A percentile compares a stretch with the other conserved stretches of the same genome.
These are phyloP conservation scores for Drosophila niveifrons DNA, from an alignment of 2,888 invertebrate genomes.

Conservation along the genomic window DNA sequence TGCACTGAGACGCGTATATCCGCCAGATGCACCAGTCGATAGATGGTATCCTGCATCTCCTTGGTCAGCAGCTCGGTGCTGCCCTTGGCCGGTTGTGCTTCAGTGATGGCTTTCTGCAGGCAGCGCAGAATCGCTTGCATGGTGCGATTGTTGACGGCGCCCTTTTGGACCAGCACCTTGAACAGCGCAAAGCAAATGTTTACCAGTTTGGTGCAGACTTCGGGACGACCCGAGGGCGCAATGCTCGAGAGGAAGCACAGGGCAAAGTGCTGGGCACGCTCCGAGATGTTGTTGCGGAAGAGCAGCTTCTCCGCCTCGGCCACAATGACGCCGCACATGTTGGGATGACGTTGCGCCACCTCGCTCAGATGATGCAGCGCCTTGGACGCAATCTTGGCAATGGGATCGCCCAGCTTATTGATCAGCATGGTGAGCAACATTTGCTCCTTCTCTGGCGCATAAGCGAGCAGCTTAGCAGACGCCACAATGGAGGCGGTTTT, in stretches of 20 bases:
- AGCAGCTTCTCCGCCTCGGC: conserved; percentile 95
- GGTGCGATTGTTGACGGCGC: conserved; percentile 93
- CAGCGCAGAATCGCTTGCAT: conserved; percentile 94
- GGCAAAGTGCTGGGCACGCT: conserved; percentile 96
- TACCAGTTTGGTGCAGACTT: conserved; percentile 94
- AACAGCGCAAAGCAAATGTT: conserved; percentile 98
- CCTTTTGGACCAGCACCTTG: conserved; percentile 93
- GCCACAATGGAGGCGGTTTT: conserved; percentile 82
- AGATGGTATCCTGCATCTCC: conserved; percentile 89
- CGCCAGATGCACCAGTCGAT: conserved; percentile 92
- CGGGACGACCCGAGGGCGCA: conserved; percentile 89
- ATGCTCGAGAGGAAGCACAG: conserved; percentile 96
- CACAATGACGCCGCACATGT: conserved; percentile 95
- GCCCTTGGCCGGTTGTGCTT: conserved; percentile 80
- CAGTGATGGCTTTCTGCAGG: conserved; percentile 89
- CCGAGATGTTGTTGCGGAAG: conserved; percentile 94
- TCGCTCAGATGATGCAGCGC: conserved; percentile 94
- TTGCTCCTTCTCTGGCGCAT: conserved; percentile 85
- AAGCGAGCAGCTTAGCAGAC: conserved; percentile 79
- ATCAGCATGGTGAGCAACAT: conserved; percentile 91
- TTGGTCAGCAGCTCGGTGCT: conserved; percentile 82
- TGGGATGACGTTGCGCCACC: conserved; percentile 93
- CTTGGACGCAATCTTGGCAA: conserved; percentile 92
- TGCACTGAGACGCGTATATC: conserved; percentile 90
- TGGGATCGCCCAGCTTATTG: conserved; percentile 98